phyloP scores from a whole-genome alignment of 2,113 vertebrate species.

The Nanorana parkeri region DNA sequence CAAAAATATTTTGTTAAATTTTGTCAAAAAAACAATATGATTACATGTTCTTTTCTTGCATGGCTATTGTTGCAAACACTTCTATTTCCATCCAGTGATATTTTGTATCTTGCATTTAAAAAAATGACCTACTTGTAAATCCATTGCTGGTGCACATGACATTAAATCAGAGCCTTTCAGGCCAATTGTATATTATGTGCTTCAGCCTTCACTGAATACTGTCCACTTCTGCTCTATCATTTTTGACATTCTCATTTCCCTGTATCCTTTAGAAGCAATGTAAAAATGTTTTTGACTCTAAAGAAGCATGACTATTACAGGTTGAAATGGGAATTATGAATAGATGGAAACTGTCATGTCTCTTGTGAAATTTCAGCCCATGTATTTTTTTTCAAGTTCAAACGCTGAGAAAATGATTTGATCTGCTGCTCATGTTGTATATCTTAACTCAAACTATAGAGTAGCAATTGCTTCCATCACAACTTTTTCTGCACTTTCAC shows the following conservation, averaged over 20 bases:
- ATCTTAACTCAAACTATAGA: not conserved
- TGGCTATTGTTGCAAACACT: not conserved
- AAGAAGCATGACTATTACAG: constrained; percentile 40
- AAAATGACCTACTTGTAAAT: constrained; percentile 28
- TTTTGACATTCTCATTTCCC: constrained; percentile 56
- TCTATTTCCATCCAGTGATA: constrained; percentile 6
- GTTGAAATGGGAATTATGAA: constrained; percentile 38
- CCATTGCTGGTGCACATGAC: not conserved
- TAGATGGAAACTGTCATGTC: constrained; percentile 50
- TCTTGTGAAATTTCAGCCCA: constrained; percentile 30
- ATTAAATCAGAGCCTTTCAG: constrained; percentile 39
- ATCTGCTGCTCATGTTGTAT: not conserved
- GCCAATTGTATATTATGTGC: constrained; percentile 32
- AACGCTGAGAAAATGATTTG: constrained; percentile 27
- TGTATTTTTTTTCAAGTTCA: constrained; percentile 36
- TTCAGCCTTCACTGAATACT: constrained; percentile 40
- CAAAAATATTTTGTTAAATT: constrained; percentile 26
- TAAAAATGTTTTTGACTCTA: constrained; percentile 46
- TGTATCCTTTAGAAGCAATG: constrained; percentile 50
- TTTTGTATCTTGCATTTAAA: constrained; percentile 29
- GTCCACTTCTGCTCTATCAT: constrained; percentile 44
- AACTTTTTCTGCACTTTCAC: not conserved
- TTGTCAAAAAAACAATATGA: not conserved
- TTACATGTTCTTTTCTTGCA: not conserved
- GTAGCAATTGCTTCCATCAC: constrained; percentile 10